Evolutionary conservation across 1,140 invertebrate species (phyloP).

Genomic region (Polypedilum pembai): DNA sequence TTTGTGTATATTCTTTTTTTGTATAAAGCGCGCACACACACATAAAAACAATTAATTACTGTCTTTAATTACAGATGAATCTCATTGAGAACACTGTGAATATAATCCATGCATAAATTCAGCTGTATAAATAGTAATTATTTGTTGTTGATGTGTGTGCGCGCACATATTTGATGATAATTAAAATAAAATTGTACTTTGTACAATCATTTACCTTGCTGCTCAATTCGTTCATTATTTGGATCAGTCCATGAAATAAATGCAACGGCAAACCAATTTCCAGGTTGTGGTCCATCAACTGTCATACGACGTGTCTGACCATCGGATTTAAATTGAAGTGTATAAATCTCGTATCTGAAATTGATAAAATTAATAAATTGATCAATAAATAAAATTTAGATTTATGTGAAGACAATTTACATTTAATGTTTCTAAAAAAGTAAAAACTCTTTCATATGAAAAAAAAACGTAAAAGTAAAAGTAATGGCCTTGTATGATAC

Average conservation of each 20-base stretch:
- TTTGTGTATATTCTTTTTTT: background rate
- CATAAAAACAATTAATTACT: conserved; percentile 13
- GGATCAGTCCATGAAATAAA: conserved; percentile 68
- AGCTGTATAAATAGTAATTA: conserved; percentile 11
- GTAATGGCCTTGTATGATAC: no score
- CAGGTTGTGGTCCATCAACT: conserved; percentile 57
- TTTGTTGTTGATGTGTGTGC: background rate
- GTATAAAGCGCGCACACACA: background rate
- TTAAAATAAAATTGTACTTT: conserved; percentile 21
- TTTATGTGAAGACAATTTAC: no score
- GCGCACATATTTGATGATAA: background rate
- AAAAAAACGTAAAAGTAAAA: no score
- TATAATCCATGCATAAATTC: conserved; percentile 2
- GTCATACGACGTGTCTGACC: conserved; percentile 47
- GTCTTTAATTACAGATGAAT: conserved; percentile 12
- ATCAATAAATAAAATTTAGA: no score
- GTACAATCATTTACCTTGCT: conserved; percentile 53
- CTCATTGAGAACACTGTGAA: background rate
- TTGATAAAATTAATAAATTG: no score
- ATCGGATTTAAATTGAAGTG: conserved; percentile 46
- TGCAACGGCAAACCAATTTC: conserved; percentile 70
- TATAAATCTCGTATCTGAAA: conserved; percentile 37
- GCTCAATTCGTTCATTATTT: conserved; percentile 57
- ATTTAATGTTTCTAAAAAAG: background rate
- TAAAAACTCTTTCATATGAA: background rate